Evolutionary conservation across 2,888 invertebrate species (phyloP), one percentile per base, ranked within the genome.

Genomic region (Lithophane ornitopus): DNA sequence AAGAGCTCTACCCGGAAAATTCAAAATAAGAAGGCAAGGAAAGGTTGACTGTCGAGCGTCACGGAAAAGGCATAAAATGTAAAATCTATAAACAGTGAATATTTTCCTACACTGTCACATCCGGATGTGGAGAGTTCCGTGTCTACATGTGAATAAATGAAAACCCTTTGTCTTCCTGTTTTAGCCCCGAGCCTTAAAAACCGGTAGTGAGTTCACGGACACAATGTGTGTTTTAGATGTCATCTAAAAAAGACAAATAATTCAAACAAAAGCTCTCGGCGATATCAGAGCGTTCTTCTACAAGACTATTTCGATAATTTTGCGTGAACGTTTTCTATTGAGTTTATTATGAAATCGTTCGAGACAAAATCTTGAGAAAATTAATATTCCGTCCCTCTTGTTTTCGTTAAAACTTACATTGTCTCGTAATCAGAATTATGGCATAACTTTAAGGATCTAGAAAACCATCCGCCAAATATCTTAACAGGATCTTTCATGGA

Each of bases 401-500:
- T 85, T 87, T 85, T 87, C 65, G 62, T 87, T 85, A 74, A 81
- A 86, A 87, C 85, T 88, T 85, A 90, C 87, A 89, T 88, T 90
- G 87, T 87, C 85, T 82, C 80, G 73, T 89, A 89, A 91, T 89
- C 88, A 85, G 89, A 89, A 89, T 90, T 90, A 88, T 82, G 81
- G 82, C 67, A 85, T 84, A 90, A 89, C 84, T 89, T 91, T 88
- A 71, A 80, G 85, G 81, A 87, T 87, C 86, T 87, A 80, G 86
- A 82, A 84, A 88, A 87, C 71, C 82, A 83, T 87, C 82, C 84
- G 74, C 74, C 77, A 85, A 91, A 89, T 89, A 87, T 81, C 79
- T 85, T 87, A 86, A 85, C 84, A 83, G 81, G 85, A 87, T 88
- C 72, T 87, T 85, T 85, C 74, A 81, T 83, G 74, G 83, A 82